Percentiles rank a stretch among this genome's conserved stretches.
These are phyloP conservation scores for Ptychochromis oligacanthus DNA, from an alignment of 2,113 vertebrate genomes.

Conservation along the genomic window DNA sequence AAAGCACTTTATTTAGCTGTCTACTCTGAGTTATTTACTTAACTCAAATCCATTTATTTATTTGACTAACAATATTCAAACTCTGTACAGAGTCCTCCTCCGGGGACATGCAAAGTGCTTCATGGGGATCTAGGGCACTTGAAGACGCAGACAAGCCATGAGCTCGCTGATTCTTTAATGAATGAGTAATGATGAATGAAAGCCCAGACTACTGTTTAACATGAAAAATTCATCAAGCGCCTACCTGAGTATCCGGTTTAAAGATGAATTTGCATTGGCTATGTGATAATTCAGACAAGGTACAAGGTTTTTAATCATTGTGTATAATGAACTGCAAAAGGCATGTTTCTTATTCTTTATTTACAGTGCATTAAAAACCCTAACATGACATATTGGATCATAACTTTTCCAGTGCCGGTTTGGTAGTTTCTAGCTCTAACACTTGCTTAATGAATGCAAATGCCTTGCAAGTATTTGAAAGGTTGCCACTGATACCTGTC, in stretches of 20 bases:
- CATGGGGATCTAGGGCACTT: neutral
- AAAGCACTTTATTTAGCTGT: neutral
- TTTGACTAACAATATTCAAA: neutral
- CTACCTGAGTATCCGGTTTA: neutral
- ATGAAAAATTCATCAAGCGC: neutral
- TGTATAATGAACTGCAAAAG: neutral
- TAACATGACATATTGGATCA: rapidly evolving
- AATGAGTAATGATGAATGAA: slow-evolving; percentile 40
- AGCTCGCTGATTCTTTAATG: neutral
- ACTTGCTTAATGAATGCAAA: neutral
- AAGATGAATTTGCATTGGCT: neutral
- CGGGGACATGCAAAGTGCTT: neutral
- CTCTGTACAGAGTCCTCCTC: rapidly evolving
- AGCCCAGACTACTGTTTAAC: slow-evolving; percentile 7
- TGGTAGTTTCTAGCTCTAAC: neutral
- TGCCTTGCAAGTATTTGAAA: neutral
- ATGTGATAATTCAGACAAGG: neutral
- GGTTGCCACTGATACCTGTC: neutral
- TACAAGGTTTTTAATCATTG: neutral
- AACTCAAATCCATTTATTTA: neutral
- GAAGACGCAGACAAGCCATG: neutral
- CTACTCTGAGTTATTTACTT: neutral
- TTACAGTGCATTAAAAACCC: neutral
- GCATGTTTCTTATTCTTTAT: neutral
- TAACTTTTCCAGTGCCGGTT: neutral